These are phyloP conservation scores for Drosophila bocki DNA, from an alignment of 1,140 invertebrate genomes.

Conservation along the genomic window DNA sequence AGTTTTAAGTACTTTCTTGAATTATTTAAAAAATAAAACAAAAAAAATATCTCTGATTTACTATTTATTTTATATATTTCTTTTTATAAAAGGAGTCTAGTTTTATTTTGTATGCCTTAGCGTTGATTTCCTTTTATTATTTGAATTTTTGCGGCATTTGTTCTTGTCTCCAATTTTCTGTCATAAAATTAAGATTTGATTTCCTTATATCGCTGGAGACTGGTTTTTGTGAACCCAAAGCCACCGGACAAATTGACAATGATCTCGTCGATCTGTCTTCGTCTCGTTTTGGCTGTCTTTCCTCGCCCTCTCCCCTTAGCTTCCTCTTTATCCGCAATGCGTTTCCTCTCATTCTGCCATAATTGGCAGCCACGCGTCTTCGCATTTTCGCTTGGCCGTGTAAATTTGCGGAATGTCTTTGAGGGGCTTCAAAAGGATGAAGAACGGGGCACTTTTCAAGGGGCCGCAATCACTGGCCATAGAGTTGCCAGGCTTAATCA, in stretches of 20 bases:
- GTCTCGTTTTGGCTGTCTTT: constrained; percentile 38
- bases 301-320: not conserved
- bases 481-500: constrained; percentile 65
- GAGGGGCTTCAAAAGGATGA: constrained; percentile 5
- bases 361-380: constrained; percentile 72
- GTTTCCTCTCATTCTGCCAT: constrained; percentile 37
- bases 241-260: constrained; percentile 44
- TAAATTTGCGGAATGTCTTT: constrained; percentile 41
- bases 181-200: constrained; percentile 14
- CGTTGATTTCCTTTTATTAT: not conserved
- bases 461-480: constrained; percentile 22
- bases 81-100: no score
- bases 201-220: constrained; percentile 19
- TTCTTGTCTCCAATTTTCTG: not conserved
- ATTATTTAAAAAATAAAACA: no score
- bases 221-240: constrained; percentile 46
- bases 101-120: not conserved
- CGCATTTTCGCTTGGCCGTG: constrained; percentile 37
- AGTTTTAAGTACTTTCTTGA: no score
- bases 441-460: not conserved
- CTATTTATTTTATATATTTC: no score
- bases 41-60: no score
- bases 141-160: not conserved
- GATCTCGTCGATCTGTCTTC: constrained; percentile 53
- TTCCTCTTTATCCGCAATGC: constrained; percentile 3